Base-by-base conservation (phyloP, 1,140 invertebrate species). In the Calycopis cecrops region DNA sequence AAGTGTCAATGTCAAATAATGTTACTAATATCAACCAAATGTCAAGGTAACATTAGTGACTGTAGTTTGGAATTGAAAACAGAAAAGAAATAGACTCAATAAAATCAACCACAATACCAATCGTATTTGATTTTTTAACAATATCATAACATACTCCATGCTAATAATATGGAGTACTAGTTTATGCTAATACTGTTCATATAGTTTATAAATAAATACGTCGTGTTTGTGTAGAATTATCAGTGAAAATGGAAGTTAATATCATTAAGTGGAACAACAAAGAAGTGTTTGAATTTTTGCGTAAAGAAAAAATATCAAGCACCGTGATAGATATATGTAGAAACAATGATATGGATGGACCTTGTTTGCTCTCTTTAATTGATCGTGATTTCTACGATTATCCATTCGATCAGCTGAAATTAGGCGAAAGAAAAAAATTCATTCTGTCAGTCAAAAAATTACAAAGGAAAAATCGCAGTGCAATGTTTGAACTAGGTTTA, bases 231-330 rank as follows among this genome's bases (percentile, higher is more conserved):
- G 53, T 48, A 51, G 34, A 42, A 34, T 11, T 50, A 58, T 49
- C 38, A 44, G 63, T 62, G 49, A 82, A 63, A 69, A 87, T 87
- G 84, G 84, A 84, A 69, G 70, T 73, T 9, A 74, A 79, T 68
- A 81, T 87, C 47, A 71, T 85, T 55, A 85, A 87, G 55, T 87
- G 85, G 84, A 79, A 70, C 62, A 81, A 81, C 76, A 81, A 86
- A 87, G 87, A 88, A 71, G 81, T 87, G 52, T 62, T 80, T 64
- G 84, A 87, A 64, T 85, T 81, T 73, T 81, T 88, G 79, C 72
- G 77, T 69, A 86, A 79, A 79, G 85, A 88, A 52, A 84, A 83
- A 69, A 76, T 88, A 62, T 84, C 84, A 37, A 73, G 67, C 51
- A 55, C 67, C 42, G 70, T 87, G 59, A 68, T 70, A 67, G 82